A percentile compares a stretch with the other conserved stretches of the same genome.
phyloP scores from a whole-genome alignment of 2,888 invertebrate genomes.

The Pristionchus maxplancki region DNA sequence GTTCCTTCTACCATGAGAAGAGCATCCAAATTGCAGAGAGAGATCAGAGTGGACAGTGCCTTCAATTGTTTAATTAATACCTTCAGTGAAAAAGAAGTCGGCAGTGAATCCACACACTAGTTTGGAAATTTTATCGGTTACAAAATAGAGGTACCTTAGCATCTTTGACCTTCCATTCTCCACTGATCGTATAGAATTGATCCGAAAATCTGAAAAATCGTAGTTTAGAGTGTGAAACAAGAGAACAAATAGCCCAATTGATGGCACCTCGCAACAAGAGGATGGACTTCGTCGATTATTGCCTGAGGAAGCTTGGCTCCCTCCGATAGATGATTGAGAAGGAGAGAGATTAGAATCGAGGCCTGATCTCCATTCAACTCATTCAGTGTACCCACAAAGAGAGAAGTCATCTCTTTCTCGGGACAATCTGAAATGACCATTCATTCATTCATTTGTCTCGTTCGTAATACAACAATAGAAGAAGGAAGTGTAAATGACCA shows the following conservation, averaged over 20 bases:
- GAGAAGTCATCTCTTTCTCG: neutral
- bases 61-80: neutral
- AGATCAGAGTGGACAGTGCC: conserved; percentile 49
- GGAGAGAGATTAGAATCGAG: conserved; percentile 14
- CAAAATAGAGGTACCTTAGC: conserved; percentile 49
- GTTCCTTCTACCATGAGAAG: conserved; percentile 50
- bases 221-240: neutral
- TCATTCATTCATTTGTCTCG: neutral
- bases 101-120: no score
- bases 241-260: neutral
- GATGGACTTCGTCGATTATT: conserved; percentile 14
- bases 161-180: conserved; percentile 60
- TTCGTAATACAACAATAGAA: neutral
- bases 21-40: conserved; percentile 51
- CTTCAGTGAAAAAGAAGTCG: no score
- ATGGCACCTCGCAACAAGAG: conserved; percentile 43
- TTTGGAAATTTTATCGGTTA: neutral
- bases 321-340: conserved; percentile 30
- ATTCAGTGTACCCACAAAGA: neutral
- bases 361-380: conserved; percentile 4
- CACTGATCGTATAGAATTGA: conserved; percentile 59
- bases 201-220: conserved; percentile 56
- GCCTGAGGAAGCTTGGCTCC: neutral
- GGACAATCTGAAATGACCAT: neutral
- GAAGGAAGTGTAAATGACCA: neutral